Conservation (phyloP, 2,113 vertebrate species). For the Phocoena phocoena region DNA sequence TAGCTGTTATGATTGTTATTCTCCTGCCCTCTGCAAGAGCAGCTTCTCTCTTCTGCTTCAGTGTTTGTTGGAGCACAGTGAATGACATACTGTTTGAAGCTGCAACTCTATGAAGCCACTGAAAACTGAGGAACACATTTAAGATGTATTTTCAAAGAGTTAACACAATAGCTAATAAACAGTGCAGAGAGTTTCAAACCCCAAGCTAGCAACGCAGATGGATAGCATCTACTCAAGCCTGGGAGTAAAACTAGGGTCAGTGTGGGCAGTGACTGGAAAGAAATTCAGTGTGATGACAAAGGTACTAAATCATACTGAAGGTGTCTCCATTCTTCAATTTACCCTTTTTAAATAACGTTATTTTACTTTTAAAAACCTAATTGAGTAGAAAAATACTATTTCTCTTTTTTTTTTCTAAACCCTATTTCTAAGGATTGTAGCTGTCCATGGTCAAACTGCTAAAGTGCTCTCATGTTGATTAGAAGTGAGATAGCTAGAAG, state of each 20-base stretch:
- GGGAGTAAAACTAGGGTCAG: neutral
- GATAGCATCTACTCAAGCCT: neutral
- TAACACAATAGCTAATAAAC: neutral
- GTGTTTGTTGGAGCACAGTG: neutral
- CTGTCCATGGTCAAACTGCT: neutral
- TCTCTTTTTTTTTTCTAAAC: constrained; percentile 17
- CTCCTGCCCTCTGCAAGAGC: neutral
- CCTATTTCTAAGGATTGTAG: neutral
- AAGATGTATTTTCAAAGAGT: neutral
- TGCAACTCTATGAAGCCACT: neutral
- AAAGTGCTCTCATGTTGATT: neutral
- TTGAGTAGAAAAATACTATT: neutral
- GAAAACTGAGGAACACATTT: neutral
- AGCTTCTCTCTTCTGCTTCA: neutral
- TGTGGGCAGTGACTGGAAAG: neutral
- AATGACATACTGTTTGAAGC: neutral
- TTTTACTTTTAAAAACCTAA: constrained; percentile 3
- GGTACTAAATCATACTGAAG: neutral
- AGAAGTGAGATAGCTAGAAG: neutral
- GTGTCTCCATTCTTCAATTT: neutral
- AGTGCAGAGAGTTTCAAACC: neutral
- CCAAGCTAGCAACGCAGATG: neutral
- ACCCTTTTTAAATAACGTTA: neutral
- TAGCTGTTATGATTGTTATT: neutral
- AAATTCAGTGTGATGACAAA: neutral